Conservation (phyloP, 2,797 vertebrate genomes). For the Smutsia temminckii region DNA sequence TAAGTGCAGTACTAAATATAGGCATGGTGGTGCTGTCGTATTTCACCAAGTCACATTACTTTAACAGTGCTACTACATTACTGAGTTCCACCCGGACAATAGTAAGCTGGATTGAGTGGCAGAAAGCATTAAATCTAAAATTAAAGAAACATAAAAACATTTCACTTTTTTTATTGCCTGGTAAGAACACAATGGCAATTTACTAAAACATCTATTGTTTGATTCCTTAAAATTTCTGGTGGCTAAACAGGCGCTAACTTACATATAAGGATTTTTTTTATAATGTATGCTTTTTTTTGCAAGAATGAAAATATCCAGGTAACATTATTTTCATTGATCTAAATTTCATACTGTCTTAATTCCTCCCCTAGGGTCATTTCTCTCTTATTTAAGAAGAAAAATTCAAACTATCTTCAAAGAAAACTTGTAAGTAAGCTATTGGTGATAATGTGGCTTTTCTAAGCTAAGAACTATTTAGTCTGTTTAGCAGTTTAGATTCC, state of each 20-base stretch:
- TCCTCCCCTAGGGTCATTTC: neutral
- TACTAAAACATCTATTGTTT: slow-evolving; percentile 6
- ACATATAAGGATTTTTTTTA: neutral
- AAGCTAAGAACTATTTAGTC: neutral
- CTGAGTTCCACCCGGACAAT: neutral
- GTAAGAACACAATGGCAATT: slow-evolving; percentile 22
- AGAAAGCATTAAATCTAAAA: neutral
- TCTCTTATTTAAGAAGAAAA: neutral
- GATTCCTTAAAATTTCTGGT: slow-evolving; percentile 4
- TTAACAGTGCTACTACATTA: slow-evolving; percentile 58
- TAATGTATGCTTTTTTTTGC: slow-evolving; percentile 36
- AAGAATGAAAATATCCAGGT: neutral
- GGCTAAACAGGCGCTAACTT: slow-evolving; percentile 17
- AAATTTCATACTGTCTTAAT: slow-evolving; percentile 9
- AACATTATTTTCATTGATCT: slow-evolving; percentile 18
- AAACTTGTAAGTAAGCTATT: slow-evolving; percentile 48
- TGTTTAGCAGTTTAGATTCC: neutral
- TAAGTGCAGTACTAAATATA: slow-evolving; percentile 45
- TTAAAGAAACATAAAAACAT: slow-evolving; percentile 36
- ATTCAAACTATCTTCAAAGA: slow-evolving; percentile 23
- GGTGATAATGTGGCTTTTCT: neutral
- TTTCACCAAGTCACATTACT: slow-evolving; percentile 52
- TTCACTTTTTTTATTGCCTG: neutral
- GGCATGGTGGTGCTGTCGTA: slow-evolving; percentile 69
- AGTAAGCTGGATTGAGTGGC: neutral